Evolutionary conservation across 2,888 invertebrate genomes (phyloP).

Genomic region (Germaria angustata): DNA sequence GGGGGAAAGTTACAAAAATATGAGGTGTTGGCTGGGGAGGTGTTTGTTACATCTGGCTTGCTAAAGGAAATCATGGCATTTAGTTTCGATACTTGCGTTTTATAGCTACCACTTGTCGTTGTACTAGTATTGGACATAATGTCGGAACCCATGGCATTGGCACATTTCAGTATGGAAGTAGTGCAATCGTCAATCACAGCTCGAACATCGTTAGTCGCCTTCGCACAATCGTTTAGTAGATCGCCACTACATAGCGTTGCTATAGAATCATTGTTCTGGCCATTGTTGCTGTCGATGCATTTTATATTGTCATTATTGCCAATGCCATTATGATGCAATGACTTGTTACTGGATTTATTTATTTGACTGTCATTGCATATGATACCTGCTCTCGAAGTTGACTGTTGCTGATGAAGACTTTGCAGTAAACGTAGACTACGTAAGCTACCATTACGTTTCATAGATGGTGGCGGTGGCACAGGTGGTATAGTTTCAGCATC

Average conservation of each 20-base stretch:
- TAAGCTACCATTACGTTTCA: constrained; percentile 77
- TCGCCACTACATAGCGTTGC: constrained; percentile 73
- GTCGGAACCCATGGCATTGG: constrained; percentile 73
- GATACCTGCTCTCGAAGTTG: constrained; percentile 51
- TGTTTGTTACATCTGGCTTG: constrained; percentile 74
- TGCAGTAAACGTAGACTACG: constrained; percentile 74
- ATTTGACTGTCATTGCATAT: constrained; percentile 60
- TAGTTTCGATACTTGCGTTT: constrained; percentile 60
- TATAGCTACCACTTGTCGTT: constrained; percentile 62
- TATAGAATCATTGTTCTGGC: constrained; percentile 68
- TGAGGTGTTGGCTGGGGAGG: constrained; percentile 67
- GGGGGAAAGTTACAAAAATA: constrained; percentile 68
- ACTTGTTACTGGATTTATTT: constrained; percentile 30
- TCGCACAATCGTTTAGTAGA: constrained; percentile 74
- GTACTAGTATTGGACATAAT: constrained; percentile 66
- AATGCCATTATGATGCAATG: constrained; percentile 57
- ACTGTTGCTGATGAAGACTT: constrained; percentile 66
- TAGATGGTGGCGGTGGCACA: constrained; percentile 78
- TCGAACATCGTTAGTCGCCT: constrained; percentile 70
- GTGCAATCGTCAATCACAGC: constrained; percentile 78
- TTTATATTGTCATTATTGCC: constrained; percentile 64
- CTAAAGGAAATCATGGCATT: constrained; percentile 67
- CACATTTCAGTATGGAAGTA: constrained; percentile 78
- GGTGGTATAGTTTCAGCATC: constrained; percentile 79
- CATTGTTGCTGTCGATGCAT: constrained; percentile 62